A percentile compares a stretch with the other conserved stretches of the same genome.
Evolutionary conservation across 2,797 vertebrate species (phyloP).

Genomic region (Distichodus sexfasciatus): DNA sequence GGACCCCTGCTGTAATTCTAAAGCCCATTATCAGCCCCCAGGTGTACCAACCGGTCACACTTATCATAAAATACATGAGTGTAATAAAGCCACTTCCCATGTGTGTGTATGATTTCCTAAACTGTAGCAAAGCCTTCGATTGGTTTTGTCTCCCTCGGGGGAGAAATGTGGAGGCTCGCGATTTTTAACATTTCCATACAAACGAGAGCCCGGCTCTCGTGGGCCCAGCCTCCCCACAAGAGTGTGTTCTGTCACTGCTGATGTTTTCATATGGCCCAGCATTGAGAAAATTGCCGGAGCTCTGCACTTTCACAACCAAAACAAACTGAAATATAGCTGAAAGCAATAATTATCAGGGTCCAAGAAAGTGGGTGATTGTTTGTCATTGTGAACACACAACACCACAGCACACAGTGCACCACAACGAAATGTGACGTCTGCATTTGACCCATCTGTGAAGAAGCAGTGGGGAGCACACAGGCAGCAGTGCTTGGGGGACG

Average conservation of each 20-base stretch:
- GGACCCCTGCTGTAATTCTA: conserved; percentile 16
- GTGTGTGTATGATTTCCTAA: not conserved
- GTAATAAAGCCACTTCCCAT: conserved; percentile 45
- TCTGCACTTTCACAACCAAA: not conserved
- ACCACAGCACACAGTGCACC: no score
- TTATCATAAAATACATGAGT: conserved; percentile 36
- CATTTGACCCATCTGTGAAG: no score
- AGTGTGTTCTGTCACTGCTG: not conserved
- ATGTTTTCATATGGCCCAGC: not conserved
- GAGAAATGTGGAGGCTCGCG: not conserved
- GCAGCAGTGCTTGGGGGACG: no score
- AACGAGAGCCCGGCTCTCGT: not conserved
- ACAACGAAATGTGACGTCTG: no score
- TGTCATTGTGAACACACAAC: no score
- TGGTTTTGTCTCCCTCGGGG: conserved; percentile 7
- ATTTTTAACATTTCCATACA: conserved; percentile 40
- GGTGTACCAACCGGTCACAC: conserved; percentile 35
- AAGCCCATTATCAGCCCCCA: conserved; percentile 31
- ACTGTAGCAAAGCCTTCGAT: not conserved
- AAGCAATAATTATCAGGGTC: no score
- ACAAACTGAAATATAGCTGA: no score
- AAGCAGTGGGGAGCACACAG: no score
- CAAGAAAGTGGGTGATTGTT: no score
- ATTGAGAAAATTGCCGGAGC: not conserved
- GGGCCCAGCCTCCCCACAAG: not conserved